Evolutionary conservation across 2,113 vertebrate species (phyloP).

Genomic region (Percopsis transmontana): DNA sequence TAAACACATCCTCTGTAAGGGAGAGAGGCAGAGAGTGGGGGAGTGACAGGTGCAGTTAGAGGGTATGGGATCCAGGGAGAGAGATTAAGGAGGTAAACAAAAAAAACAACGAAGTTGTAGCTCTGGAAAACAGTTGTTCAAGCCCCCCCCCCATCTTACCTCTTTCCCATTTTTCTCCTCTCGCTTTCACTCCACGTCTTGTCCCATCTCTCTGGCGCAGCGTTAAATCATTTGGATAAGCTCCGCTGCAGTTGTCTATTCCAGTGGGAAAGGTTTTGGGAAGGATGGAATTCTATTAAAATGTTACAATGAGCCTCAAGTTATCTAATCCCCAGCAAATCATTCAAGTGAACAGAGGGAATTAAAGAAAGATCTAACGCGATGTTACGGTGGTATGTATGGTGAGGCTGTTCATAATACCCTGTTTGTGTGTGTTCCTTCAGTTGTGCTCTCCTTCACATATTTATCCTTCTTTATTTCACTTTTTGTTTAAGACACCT

Average conservation of each 20-base stretch:
- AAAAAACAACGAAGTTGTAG: conserved; percentile 15
- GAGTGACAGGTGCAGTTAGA: conserved; percentile 4
- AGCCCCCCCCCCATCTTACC: conserved; percentile 14
- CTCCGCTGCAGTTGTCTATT: conserved; percentile 3
- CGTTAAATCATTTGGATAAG: conserved; percentile 53
- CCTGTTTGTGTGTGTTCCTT: conserved; percentile 8
- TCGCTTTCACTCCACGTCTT: neutral
- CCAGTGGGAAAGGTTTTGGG: conserved; percentile 17
- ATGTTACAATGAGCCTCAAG: conserved; percentile 32
- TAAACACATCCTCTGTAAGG: conserved; percentile 67
- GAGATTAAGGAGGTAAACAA: conserved; percentile 36
- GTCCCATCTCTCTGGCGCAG: conserved; percentile 17
- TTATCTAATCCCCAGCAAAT: conserved; percentile 36
- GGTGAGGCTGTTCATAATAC: neutral
- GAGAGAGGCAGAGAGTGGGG: conserved; percentile 12
- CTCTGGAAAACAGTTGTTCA: too few species aligned
- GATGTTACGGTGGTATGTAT: neutral
- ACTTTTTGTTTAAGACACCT: neutral
- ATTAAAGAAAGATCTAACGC: conserved; percentile 10
- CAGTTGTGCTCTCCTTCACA: neutral
- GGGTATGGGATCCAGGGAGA: conserved; percentile 36
- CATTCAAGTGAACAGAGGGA: conserved; percentile 33
- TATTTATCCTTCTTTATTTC: neutral
- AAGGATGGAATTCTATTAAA: conserved; percentile 37
- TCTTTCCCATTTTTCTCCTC: conserved; percentile 10